Evolutionary conservation across 35 echinoderm and acorn worm species (phyloP), one percentile per base, ranked within the genome.

Genomic region (Nesometra sesokonis): DNA sequence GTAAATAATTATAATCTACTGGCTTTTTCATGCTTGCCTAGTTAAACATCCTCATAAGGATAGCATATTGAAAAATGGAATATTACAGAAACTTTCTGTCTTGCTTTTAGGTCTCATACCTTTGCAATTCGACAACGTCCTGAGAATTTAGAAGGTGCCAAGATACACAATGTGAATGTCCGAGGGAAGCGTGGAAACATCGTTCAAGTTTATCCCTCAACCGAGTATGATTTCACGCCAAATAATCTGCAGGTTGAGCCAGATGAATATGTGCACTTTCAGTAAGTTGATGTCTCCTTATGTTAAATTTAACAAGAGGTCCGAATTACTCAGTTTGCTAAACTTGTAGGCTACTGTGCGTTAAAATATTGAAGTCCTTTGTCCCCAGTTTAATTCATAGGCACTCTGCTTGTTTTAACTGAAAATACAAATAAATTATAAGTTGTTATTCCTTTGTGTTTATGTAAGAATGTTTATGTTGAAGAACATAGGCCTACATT

Each of bases 41-140:
- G 35, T 1, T 13, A 83, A 11, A 36, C 1, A 37, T 36, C 35
- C 3, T 32, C 5, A n/a, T 3, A 32, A 5, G 7, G 17, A 35
- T 79, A 8, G 34, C 3, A 35, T 79, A 0, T 0, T 31, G 19
- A 15, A 31, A 79, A 32, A 5, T 8, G 34, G 11, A 13, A 3
- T 32, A 31, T 85, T 3, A 85, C 2, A 47, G 3, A 40, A 43
- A 15, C 38, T 43, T 43, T 43, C 4, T 43, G 15, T 43, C 15
- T 15, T 32, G 32, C n/a, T 85, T 85, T 52, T 82, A 97, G 95
- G 52, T 93, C 95, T 32, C 89, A 91, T 78, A 93, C 91, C 0
- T 97, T 97, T 87, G 95, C 91, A 27, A 84, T 97, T 23, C 89
- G 95, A 17, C 5, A 81, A 57, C 38, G 76, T 30, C 89, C 85